Base-by-base conservation (phyloP, 1,140 invertebrate species). In the Gonatopus flavifemur region DNA sequence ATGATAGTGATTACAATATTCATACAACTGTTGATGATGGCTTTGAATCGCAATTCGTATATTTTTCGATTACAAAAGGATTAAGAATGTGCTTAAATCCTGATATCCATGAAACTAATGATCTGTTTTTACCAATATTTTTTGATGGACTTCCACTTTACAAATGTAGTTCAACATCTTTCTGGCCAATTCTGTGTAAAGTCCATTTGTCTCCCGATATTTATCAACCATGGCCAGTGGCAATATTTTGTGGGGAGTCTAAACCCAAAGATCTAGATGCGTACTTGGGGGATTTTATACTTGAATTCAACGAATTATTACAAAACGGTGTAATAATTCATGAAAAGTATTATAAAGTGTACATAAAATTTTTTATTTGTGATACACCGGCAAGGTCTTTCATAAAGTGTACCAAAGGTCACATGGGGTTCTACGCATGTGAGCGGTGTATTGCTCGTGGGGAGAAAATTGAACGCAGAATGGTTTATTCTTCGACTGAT, bases 171-270 rank as follows among this genome's bases (percentile, higher is more conserved):
- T n/a, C n/a, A n/a, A n/a, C n/a, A n/a, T n/a, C n/a, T n/a, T 47
- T 46, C 10, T 45, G 35, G 41, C 35, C 49, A 10, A 52, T 45
- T 19, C 18, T 45, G 9, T 22, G n/a, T 10, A 46, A 52, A 33
- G 36, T 52, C n/a, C 39, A 19, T 4, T 18, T 24, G 2, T 18
- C 21, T 20, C 13, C 21, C 20, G 42, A 52, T 39, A 10, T 52
- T 9, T 46, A 52, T 32, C 12, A 38, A 31, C 21, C 18, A 21
- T 51, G 43, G 13, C 33, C 41, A 13, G 28, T 46, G 10, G 41
- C 49, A 19, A 18, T 52, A 7, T 52, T 40, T 36, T 51, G 13
- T 31, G 49, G 49, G 12, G 25, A 30, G n/a, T 22, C 22, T 6
- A 51, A 51, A 31, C 49, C 49, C 15, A 37, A 39, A 25, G 9